Evolutionary conservation across 2,888 invertebrate genomes (phyloP), one percentile per base, ranked within the genome.

Genomic region (Lasioglossum lativentre): DNA sequence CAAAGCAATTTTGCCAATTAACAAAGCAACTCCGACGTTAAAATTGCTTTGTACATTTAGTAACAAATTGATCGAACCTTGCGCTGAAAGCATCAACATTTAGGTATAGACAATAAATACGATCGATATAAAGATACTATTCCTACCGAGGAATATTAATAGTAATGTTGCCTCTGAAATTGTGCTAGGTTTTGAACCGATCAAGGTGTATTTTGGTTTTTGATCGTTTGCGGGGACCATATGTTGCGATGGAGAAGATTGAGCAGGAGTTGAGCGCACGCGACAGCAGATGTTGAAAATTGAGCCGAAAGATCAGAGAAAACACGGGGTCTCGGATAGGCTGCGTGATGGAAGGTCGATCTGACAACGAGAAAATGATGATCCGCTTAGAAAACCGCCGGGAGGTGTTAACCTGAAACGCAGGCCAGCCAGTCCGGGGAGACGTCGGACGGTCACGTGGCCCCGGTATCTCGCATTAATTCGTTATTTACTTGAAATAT

Each of bases 401-500:
- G 74, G 52, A 83, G 90, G 88, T 66, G 85, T 86, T 86, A 82
- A 86, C 84, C 66, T 80, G 75, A 56, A 88, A 88, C 81, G 86
- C 82, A 80, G 70, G 70, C 85, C 27, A 75, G 82, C 52, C 76
- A 70, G 73, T 70, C 66, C 76, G 66, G 40, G 73, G 70, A 71
- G 52, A 79, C 78, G 80, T 34, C 68, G 42, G 75, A 40, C 76
- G 79, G 82, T 86, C 83, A 80, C 80, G 82, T 78, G 82, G 84
- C 74, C 71, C 38, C 27, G 59, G 19, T 38, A 59, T 71, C 68
- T 75, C 81, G 85, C 86, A 87, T 89, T 86, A 91, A 91, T 91
- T 90, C 89, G 87, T 91, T 88, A 86, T 87, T 91, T 84, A 74
- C 82, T 78, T 75, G 87, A 85, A 85, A 86, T 79, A 80, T 86